Evolutionary conservation across 92 coral and sea anemone genomes (phyloP).

Genomic region (Desmophyllum pertusum): DNA sequence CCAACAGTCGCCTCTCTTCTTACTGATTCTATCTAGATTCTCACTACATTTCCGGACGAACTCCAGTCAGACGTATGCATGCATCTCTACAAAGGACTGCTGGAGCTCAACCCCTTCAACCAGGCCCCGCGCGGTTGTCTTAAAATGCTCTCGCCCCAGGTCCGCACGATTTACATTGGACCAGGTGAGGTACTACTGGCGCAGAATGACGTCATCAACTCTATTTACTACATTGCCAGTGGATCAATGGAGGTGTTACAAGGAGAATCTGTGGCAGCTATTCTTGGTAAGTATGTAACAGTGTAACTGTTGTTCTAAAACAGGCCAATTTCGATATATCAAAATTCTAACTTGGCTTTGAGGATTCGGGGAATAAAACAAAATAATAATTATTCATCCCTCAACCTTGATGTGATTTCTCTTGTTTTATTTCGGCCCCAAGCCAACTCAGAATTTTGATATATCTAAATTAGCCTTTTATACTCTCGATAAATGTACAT

Average conservation of each 20-base stretch:
- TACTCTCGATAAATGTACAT: no score
- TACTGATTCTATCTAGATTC: slow-evolving; percentile 53
- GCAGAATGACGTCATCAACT: slow-evolving; percentile 83
- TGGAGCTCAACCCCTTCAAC: slow-evolving; percentile 73
- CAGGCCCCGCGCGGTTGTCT: slow-evolving; percentile 89
- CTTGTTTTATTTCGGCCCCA: no score
- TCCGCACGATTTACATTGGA: slow-evolving; percentile 80
- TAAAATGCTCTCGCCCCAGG: slow-evolving; percentile 77
- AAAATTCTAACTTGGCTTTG: no score
- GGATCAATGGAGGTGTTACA: slow-evolving; percentile 93
- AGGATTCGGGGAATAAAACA: no score
- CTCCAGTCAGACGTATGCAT: slow-evolving; percentile 90
- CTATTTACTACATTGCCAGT: slow-evolving; percentile 74
- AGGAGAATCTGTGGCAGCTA: slow-evolving; percentile 92
- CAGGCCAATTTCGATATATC: no score
- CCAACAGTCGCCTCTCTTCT: not conserved
- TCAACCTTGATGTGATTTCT: no score
- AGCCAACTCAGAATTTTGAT: no score
- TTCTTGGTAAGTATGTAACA: slow-evolving; percentile 82
- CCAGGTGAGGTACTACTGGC: slow-evolving; percentile 83
- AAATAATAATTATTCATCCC: no score
- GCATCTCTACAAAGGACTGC: slow-evolving; percentile 79
- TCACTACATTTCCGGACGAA: slow-evolving; percentile 78
- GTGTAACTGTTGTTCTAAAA: no score
- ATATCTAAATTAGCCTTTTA: no score